A percentile compares a stretch with the other conserved stretches of the same genome.
phyloP scores from a whole-genome alignment of 1,140 invertebrate species.

The Nylanderia fulva region DNA sequence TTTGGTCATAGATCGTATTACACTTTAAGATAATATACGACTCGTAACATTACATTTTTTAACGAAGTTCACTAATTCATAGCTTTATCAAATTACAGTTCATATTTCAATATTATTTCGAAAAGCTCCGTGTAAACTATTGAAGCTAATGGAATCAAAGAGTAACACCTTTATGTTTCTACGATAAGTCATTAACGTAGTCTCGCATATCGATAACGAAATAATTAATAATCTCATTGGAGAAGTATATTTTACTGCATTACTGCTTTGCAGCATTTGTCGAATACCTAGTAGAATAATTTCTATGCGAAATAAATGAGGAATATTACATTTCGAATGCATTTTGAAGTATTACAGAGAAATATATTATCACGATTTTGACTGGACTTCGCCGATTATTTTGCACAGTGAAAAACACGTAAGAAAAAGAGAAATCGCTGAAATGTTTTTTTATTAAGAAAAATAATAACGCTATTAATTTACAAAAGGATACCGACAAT shows the following conservation, averaged over 20 bases:
- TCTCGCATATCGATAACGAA: background rate
- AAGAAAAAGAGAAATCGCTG: too few relatives aligned
- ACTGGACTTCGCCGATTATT: too few relatives aligned
- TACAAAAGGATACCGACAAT: too few relatives aligned
- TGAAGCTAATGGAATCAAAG: slow-evolving; percentile 12
- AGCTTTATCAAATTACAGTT: background rate
- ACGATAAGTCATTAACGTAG: background rate
- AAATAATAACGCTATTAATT: too few relatives aligned
- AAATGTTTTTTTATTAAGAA: too few relatives aligned
- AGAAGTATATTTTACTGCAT: slow-evolving; percentile 7
- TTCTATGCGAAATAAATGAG: background rate
- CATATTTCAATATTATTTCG: slow-evolving; percentile 8
- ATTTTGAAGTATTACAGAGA: slow-evolving; percentile 14
- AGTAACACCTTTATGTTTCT: background rate
- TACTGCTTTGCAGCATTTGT: background rate
- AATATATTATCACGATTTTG: too few relatives aligned
- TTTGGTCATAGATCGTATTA: background rate
- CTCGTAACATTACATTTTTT: slow-evolving; percentile 11
- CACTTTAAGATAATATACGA: background rate
- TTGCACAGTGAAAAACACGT: too few relatives aligned
- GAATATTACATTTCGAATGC: background rate
- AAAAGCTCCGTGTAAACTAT: background rate
- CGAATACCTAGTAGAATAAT: slow-evolving; percentile 11
- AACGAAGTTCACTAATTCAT: slow-evolving; percentile 2
- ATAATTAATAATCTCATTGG: slow-evolving; percentile 32